These are phyloP conservation scores for Elmis aenea DNA, from an alignment of 2,888 invertebrate species.

Conservation along the genomic window DNA sequence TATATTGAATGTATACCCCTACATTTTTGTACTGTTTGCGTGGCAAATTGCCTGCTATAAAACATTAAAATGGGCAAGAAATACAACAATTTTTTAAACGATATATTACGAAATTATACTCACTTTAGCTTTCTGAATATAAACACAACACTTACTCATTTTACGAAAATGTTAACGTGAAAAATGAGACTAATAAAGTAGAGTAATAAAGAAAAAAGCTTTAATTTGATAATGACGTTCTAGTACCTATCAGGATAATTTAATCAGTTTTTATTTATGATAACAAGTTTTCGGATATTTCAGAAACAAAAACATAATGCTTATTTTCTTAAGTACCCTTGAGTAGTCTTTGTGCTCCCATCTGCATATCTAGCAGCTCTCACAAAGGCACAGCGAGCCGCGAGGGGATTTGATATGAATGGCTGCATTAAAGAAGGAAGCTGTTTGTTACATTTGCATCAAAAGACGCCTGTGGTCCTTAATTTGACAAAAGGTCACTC, in stretches of 20 bases:
- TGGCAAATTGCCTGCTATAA: too few species aligned
- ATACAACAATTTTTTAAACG: too few species aligned
- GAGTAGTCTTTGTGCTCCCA: constrained; percentile 19
- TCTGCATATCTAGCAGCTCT: constrained; percentile 21
- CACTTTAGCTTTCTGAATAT: too few species aligned
- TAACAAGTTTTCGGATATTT: constrained; percentile 19
- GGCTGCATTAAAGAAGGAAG: constrained; percentile 17
- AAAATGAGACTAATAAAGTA: too few species aligned
- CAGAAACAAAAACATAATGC: constrained; percentile 22
- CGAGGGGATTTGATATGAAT: constrained; percentile 14
- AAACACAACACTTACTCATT: too few species aligned
- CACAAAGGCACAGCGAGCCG: constrained; percentile 12
- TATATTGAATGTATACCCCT: too few species aligned
- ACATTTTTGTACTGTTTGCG: too few species aligned
- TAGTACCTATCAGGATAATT: constrained; percentile 25
- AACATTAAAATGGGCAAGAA: too few species aligned
- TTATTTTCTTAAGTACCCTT: constrained; percentile 24
- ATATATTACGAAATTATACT: too few species aligned
- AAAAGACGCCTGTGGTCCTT: constrained; percentile 19
- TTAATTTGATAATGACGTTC: too few species aligned
- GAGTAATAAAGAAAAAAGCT: too few species aligned
- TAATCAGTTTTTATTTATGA: constrained; percentile 28
- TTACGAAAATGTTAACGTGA: too few species aligned
- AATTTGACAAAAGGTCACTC: constrained; percentile 20
- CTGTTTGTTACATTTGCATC: constrained; percentile 20